Evolutionary conservation across 2,888 invertebrate genomes (phyloP).

Genomic region (Nowickia ferox): DNA sequence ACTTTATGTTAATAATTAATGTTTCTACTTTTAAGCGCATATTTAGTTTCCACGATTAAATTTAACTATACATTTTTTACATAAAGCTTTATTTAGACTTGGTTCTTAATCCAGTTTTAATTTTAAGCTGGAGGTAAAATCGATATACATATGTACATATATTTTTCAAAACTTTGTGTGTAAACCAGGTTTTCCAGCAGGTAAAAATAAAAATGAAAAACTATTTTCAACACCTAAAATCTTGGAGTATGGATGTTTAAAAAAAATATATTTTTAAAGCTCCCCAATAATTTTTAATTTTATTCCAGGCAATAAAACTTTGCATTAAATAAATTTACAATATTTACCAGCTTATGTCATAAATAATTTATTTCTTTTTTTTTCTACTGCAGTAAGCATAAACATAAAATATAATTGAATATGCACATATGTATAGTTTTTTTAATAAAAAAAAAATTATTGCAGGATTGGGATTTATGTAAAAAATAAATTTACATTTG

Average conservation of each 20-base stretch:
- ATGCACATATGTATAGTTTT: constrained; percentile 6
- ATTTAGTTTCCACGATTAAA: too few species aligned
- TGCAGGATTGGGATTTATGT: constrained; percentile 8
- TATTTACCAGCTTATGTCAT: background rate
- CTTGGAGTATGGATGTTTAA: background rate
- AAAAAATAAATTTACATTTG: background rate
- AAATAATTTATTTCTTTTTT: constrained; percentile 8
- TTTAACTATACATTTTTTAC: too few species aligned
- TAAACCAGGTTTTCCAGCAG: background rate
- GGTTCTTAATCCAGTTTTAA: too few species aligned
- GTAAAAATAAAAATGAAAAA: constrained; percentile 2
- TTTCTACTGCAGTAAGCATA: constrained; percentile 5
- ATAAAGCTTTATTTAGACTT: too few species aligned
- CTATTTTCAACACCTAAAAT: background rate
- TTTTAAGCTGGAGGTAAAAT: too few species aligned
- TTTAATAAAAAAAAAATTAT: constrained; percentile 8
- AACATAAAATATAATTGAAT: constrained; percentile 33
- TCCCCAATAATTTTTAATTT: too few species aligned
- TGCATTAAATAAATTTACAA: too few species aligned
- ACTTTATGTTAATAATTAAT: background rate
- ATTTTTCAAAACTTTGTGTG: background rate
- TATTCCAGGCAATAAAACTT: background rate
- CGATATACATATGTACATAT: too few species aligned
- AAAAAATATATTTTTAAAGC: background rate
- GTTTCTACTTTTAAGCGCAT: too few species aligned